phyloP scores from a whole-genome alignment of 1,140 invertebrate species.

The Hypothenemus hampei region DNA sequence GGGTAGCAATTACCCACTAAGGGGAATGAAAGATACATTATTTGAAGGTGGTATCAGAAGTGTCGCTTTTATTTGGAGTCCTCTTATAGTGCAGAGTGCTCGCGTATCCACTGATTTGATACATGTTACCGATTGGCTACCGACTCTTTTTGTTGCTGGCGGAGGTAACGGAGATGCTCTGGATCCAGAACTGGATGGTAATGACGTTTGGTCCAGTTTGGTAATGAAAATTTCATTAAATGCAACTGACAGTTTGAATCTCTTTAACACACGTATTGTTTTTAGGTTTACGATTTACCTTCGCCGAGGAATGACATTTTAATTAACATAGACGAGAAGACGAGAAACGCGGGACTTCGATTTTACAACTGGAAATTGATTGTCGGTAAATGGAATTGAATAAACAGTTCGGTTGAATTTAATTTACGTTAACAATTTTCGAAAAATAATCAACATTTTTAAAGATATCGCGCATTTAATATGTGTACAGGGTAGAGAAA shows the following conservation, averaged over 20 bases:
- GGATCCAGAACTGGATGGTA: constrained; percentile 46
- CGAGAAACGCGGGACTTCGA: constrained; percentile 44
- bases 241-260: background rate
- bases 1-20: constrained; percentile 63
- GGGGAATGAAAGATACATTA: constrained; percentile 51
- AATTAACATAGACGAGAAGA: constrained; percentile 49
- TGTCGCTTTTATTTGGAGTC: constrained; percentile 55
- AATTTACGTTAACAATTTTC: too few relatives aligned
- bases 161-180: constrained; percentile 47
- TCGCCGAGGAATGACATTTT: constrained; percentile 46
- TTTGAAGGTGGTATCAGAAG: constrained; percentile 66
- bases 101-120: constrained; percentile 57
- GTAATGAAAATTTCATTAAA: constrained; percentile 16
- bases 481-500: too few relatives aligned
- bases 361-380: constrained; percentile 49
- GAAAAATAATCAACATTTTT: too few relatives aligned
- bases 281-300: constrained; percentile 43
- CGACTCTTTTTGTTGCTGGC: constrained; percentile 52
- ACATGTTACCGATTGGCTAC: constrained; percentile 72
- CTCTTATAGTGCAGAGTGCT: constrained; percentile 47
- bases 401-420: constrained; percentile 8
- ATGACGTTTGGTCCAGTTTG: constrained; percentile 50
- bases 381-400: constrained; percentile 41
- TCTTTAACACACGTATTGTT: background rate
- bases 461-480: too few relatives aligned